These are phyloP conservation scores for Erythrolamprus reginae DNA, from an alignment of 2,113 vertebrate genomes.

Conservation along the genomic window DNA sequence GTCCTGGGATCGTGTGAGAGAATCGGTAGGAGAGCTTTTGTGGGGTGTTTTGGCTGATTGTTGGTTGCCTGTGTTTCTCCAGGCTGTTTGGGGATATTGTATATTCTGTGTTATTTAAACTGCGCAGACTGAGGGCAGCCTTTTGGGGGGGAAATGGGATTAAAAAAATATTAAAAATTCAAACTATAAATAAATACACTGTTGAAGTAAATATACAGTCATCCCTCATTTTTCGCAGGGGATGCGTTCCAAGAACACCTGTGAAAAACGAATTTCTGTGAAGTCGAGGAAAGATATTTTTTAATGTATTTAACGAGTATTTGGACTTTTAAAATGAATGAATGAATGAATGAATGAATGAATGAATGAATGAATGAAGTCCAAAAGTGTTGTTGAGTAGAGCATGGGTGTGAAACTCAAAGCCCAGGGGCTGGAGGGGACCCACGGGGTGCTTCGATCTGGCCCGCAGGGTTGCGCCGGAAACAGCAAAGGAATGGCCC, in stretches of 20 bases:
- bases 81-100: neutral
- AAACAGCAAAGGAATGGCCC: too few species aligned
- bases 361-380: neutral
- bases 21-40: neutral
- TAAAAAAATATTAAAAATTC: neutral
- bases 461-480: too few species aligned
- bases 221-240: too few species aligned
- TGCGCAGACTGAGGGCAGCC: neutral
- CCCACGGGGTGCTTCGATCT: too few species aligned
- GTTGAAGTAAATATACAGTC: neutral
- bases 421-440: too few species aligned
- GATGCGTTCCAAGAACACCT: too few species aligned
- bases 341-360: too few species aligned
- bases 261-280: too few species aligned
- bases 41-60: neutral
- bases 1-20: neutral
- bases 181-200: neutral
- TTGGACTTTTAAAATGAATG: too few species aligned
- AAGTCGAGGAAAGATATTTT: too few species aligned
- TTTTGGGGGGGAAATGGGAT: neutral
- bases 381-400: neutral
- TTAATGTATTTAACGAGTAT: too few species aligned
- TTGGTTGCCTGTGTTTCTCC: neutral
- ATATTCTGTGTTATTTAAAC: neutral
- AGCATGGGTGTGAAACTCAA: too few species aligned